A percentile compares a stretch with the other conserved stretches of the same genome.
phyloP scores from a whole-genome alignment of 2,113 vertebrate species.

The Asarcornis scutulata region DNA sequence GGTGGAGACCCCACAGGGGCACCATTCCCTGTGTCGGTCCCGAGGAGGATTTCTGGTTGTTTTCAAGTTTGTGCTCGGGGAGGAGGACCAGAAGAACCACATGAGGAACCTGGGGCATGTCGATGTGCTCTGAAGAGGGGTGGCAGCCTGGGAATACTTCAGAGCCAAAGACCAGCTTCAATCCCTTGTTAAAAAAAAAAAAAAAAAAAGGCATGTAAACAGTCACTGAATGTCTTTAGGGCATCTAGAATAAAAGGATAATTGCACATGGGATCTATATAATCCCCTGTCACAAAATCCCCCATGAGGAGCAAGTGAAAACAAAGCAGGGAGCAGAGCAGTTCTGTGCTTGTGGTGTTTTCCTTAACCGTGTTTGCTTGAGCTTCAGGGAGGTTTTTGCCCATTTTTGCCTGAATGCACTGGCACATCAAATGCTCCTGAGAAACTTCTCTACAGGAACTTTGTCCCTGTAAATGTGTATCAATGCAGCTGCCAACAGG shows the following conservation, averaged over 20 bases:
- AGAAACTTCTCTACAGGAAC: neutral
- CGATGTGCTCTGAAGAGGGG: rapidly evolving
- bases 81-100: neutral
- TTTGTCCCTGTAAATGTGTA: constrained; percentile 5
- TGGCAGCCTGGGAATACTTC: neutral
- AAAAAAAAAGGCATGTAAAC: neutral
- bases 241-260: neutral
- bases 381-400: neutral
- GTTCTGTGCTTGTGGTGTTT: neutral
- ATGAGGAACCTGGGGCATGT: neutral
- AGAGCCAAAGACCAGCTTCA: neutral
- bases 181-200: neutral
- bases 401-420: neutral
- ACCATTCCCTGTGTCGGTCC: neutral
- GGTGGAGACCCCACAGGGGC: neutral
- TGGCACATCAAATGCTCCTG: neutral
- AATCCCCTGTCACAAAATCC: neutral
- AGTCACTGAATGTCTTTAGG: neutral
- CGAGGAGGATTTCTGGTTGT: neutral
- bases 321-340: rapidly evolving
- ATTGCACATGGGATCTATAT: neutral
- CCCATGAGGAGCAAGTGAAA: neutral
- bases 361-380: neutral
- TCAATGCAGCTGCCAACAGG: neutral
- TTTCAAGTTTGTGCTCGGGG: neutral